Base-by-base conservation (phyloP, 2,797 vertebrate genomes). In the Betta splendens region DNA sequence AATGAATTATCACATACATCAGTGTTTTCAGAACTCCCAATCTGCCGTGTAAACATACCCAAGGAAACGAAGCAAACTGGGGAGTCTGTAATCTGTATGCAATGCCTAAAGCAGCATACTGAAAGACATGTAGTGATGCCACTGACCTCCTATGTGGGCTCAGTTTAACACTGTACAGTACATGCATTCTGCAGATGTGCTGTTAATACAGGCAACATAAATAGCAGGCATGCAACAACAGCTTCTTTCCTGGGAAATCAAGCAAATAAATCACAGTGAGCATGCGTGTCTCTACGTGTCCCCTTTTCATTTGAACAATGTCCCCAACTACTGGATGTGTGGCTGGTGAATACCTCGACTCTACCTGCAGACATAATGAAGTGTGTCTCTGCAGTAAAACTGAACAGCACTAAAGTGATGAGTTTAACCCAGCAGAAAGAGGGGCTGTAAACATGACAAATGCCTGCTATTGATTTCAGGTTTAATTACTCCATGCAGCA, bases 361-460 rank as follows among this genome's bases (percentile, higher is more conserved):
- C 92, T 96, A 98, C 97, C 96, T 98, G 96, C 93, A 94, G 94
- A 95, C 96, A 98, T 98, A 98, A 99, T 97, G 96, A 94, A 98
- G 95, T 95, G 93, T 97, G 94, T 95, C 95, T 95, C 93, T 94
- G 95, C 95, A 98, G 95, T 98, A 98, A 98, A 98, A 98, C 93
- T 95, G 94, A 96, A 95, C 93, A 92, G 94, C 94, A 94, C 94
- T 98, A 98, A 97, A 98, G 96, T 98, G 97, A 98, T 98, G 96
- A 98, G 95, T 98, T 96, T 95, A 98, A 98, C 94, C 96, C 96
- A 97, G 95, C 95, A 96, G 94, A 95, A 96, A 98, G 96, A 98
- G 94, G 89, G 94, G 95, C 95, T 96, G 95, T 98, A 98, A 99
- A 98, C 98, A 99, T 98, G 98, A 98, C 97, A 98, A 99, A 98